Percentiles rank a stretch among this genome's conserved stretches.
phyloP scores from a whole-genome alignment of 2,797 vertebrate genomes.

The Liparis tanakae region DNA sequence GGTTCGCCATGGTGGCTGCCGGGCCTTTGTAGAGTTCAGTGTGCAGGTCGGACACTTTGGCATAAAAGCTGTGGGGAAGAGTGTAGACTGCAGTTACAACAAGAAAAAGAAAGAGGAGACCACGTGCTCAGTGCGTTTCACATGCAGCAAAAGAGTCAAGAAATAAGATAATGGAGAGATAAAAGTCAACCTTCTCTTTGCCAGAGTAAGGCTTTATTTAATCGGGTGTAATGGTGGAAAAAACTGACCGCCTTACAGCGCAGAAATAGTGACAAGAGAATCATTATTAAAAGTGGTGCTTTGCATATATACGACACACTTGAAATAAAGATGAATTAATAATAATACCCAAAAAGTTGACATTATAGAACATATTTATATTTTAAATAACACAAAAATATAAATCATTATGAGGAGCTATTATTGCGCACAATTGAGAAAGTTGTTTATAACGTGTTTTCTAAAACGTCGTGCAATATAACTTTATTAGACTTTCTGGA shows the following conservation, averaged over 20 bases:
- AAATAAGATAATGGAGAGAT: background rate
- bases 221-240: background rate
- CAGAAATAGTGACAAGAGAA: background rate
- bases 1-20: constrained; percentile 83
- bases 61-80: constrained; percentile 86
- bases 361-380: background rate
- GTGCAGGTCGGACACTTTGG: constrained; percentile 87
- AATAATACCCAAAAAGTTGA: background rate
- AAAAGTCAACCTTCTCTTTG: background rate
- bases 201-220: background rate
- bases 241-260: background rate
- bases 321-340: background rate
- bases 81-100: background rate
- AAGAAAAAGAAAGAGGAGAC: background rate
- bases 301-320: background rate
- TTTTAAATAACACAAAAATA: too few relatives aligned
- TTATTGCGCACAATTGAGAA: background rate
- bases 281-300: too few relatives aligned
- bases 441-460: background rate
- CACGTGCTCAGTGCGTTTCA: background rate
- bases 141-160: background rate
- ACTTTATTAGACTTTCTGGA: background rate
- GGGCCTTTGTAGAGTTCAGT: constrained; percentile 73
- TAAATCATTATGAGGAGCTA: background rate
- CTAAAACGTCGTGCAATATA: background rate